These are phyloP conservation scores for Stenodera caucasica DNA, from an alignment of 2,888 invertebrate genomes.

Conservation along the genomic window DNA sequence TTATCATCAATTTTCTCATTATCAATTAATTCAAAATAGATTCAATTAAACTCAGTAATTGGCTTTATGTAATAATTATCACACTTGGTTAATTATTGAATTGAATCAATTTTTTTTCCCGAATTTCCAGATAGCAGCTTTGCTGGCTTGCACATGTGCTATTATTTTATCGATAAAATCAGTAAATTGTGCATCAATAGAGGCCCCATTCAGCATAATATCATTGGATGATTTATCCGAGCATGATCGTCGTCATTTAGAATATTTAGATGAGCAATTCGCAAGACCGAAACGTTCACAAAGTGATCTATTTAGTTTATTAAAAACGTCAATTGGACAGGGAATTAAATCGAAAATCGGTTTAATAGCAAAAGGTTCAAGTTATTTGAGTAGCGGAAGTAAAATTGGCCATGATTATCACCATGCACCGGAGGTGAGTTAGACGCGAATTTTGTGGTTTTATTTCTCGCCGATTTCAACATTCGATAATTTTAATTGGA, in stretches of 20 bases:
- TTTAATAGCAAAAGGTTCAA: conserved; percentile 61
- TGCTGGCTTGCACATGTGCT: conserved; percentile 31
- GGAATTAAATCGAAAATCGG: conserved; percentile 60
- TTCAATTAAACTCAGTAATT: not conserved
- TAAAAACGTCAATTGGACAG: conserved; percentile 47
- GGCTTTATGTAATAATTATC: not conserved
- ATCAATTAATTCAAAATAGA: conserved; percentile 1
- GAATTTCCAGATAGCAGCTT: conserved; percentile 35
- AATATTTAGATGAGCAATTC: conserved; percentile 37
- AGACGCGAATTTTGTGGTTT: not conserved
- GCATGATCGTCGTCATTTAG: conserved; percentile 40
- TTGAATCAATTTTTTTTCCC: too few relatives aligned
- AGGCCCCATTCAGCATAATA: conserved; percentile 43
- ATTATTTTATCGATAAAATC: conserved; percentile 28
- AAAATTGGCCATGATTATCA: conserved; percentile 50
- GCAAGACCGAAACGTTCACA: conserved; percentile 51
- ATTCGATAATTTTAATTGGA: not conserved
- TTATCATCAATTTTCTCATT: conserved; percentile 2
- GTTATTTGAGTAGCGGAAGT: conserved; percentile 57
- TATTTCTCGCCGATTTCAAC: too few relatives aligned
- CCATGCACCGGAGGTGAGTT: conserved; percentile 32
- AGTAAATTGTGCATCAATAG: conserved; percentile 36
- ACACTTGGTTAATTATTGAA: too few relatives aligned
- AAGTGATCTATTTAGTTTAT: conserved; percentile 34
- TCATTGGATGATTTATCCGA: conserved; percentile 43